These are phyloP conservation scores for Barnardius zonarius DNA, from an alignment of 2,113 vertebrate genomes.

Conservation along the genomic window DNA sequence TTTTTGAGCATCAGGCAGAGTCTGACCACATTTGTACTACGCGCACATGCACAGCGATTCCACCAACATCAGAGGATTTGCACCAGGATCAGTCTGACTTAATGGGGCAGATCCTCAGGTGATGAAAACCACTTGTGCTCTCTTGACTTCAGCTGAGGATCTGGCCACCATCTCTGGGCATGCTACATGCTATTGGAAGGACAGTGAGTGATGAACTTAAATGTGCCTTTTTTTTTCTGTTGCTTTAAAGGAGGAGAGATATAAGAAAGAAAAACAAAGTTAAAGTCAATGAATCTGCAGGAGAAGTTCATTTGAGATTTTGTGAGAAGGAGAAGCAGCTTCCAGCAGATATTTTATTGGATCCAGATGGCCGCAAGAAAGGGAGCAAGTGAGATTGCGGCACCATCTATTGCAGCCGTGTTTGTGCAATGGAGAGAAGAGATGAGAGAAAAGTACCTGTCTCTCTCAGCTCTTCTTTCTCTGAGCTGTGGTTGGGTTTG, in stretches of 20 bases:
- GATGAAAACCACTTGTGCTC: not conserved
- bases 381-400: not conserved
- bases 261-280: slow-evolving; percentile 29
- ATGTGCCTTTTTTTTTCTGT: not conserved
- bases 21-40: not conserved
- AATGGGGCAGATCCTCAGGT: not conserved
- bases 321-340: slow-evolving; percentile 24
- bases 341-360: slow-evolving; percentile 12
- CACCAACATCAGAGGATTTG: not conserved
- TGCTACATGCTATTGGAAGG: slow-evolving; percentile 60
- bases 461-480: slow-evolving; percentile 26
- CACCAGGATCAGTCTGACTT: not conserved
- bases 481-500: not conserved
- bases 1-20: not conserved
- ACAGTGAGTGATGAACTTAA: not conserved
- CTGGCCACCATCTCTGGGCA: slow-evolving; percentile 35
- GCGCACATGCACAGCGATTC: not conserved
- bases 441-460: not conserved
- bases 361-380: not conserved
- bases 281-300: slow-evolving; percentile 20
- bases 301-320: not conserved
- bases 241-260: not conserved
- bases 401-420: not conserved
- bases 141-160: slow-evolving; percentile 15
- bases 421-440: slow-evolving; percentile 33